A percentile compares a stretch with the other conserved stretches of the same genome.
These are phyloP conservation scores for Onychomys arenicola DNA, from an alignment of 2,797 vertebrate species.

Conservation along the genomic window DNA sequence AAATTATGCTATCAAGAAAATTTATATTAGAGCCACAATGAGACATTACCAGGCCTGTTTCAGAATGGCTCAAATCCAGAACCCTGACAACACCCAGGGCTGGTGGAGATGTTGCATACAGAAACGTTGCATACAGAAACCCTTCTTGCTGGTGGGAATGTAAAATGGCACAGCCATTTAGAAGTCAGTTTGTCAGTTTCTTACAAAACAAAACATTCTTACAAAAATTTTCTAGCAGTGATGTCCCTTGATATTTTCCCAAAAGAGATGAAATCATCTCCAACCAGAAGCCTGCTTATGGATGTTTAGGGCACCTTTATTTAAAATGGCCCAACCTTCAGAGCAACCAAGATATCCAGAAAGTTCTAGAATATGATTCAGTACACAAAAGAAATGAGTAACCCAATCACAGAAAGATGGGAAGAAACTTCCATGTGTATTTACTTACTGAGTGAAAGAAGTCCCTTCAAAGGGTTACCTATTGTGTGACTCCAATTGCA, in stretches of 20 bases:
- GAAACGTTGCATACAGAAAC: background rate
- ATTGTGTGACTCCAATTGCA: background rate
- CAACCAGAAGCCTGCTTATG: background rate
- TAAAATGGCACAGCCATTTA: background rate
- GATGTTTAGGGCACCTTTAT: background rate
- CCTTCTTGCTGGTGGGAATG: background rate
- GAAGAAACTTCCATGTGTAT: background rate
- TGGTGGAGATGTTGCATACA: background rate
- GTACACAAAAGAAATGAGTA: background rate
- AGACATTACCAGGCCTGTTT: background rate
- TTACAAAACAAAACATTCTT: background rate
- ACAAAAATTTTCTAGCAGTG: background rate
- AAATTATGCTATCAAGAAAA: background rate
- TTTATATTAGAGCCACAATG: background rate
- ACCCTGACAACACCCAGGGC: background rate
- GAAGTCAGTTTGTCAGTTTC: background rate
- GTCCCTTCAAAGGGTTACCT: background rate
- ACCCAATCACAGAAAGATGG: background rate
- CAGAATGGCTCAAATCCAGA: background rate
- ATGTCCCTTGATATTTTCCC: background rate
- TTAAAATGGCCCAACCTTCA: background rate
- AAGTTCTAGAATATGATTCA: background rate
- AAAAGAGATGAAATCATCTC: background rate
- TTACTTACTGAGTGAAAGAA: background rate
- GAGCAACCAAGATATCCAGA: background rate